Percentiles rank a stretch among this genome's conserved stretches.
phyloP scores from a whole-genome alignment of 2,113 vertebrate genomes.

The Gila orcuttii region DNA sequence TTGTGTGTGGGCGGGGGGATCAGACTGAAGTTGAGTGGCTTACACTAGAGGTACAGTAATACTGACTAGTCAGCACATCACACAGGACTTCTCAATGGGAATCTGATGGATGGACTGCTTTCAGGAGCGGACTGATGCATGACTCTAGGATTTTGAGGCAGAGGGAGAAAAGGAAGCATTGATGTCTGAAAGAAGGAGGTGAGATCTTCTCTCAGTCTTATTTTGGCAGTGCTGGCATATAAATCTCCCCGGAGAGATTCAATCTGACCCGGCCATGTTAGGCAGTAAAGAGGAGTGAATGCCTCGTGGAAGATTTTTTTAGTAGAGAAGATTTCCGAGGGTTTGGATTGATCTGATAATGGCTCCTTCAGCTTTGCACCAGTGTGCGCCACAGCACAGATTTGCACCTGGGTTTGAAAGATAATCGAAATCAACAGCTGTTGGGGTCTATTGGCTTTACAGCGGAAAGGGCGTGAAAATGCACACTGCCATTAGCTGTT shows the following conservation, averaged over 20 bases:
- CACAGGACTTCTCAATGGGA: slow-evolving; percentile 26
- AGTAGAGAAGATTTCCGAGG: slow-evolving; percentile 36
- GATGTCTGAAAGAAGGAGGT: slow-evolving; percentile 35
- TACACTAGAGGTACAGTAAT: slow-evolving; percentile 25
- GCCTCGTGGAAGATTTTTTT: background rate
- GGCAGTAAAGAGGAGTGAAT: slow-evolving; percentile 3
- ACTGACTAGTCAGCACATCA: slow-evolving; percentile 45
- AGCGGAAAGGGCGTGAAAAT: slow-evolving; percentile 21
- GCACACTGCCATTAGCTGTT: slow-evolving; percentile 34
- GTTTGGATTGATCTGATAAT: slow-evolving; percentile 47
- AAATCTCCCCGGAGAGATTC: slow-evolving; percentile 35
- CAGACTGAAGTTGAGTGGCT: slow-evolving; percentile 13
- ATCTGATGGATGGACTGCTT: slow-evolving; percentile 46
- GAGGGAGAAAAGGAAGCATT: background rate
- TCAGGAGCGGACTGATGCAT: slow-evolving; percentile 13
- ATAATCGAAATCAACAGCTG: slow-evolving; percentile 47
- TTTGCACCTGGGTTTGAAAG: slow-evolving; percentile 42
- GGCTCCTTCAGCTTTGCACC: slow-evolving; percentile 32
- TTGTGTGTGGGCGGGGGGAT: background rate
- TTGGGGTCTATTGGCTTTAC: slow-evolving; percentile 31
- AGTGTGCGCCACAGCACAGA: slow-evolving; percentile 19
- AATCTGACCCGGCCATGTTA: slow-evolving; percentile 48
- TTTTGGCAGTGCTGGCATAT: slow-evolving; percentile 32
- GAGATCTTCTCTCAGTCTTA: slow-evolving; percentile 36
- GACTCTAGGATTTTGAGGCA: slow-evolving; percentile 44